Percentiles rank a stretch among this genome's conserved stretches.
Evolutionary conservation across 2,888 invertebrate species (phyloP).

Genomic region (Zhuqinia jingwanae): DNA sequence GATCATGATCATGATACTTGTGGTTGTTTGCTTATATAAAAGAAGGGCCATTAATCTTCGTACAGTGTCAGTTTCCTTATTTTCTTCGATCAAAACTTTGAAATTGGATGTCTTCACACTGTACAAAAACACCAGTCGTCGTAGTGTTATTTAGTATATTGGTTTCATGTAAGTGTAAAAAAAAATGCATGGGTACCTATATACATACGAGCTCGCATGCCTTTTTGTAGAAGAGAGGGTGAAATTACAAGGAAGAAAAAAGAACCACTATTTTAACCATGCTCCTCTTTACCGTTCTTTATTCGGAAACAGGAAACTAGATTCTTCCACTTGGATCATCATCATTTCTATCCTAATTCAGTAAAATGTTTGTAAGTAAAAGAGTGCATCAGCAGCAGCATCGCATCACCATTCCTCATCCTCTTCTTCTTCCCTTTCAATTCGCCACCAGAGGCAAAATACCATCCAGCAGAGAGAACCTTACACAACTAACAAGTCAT

Average conservation of each 20-base stretch:
- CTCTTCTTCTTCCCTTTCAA: slow-evolving; percentile 6
- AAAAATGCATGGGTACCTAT: too few relatives aligned
- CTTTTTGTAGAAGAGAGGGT: background rate
- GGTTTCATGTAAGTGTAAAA: background rate
- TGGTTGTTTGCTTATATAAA: slow-evolving; percentile 27
- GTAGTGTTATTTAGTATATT: slow-evolving; percentile 24
- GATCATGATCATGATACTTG: too few relatives aligned
- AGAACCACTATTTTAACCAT: slow-evolving; percentile 2
- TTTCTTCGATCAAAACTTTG: slow-evolving; percentile 68
- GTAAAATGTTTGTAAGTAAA: slow-evolving; percentile 17
- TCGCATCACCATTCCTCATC: background rate
- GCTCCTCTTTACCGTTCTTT: slow-evolving; percentile 12
- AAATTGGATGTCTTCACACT: slow-evolving; percentile 58
- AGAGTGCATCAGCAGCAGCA: slow-evolving; percentile 46
- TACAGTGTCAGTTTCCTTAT: slow-evolving; percentile 64
- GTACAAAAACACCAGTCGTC: background rate
- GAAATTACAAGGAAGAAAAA: slow-evolving; percentile 6
- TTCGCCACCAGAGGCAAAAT: background rate
- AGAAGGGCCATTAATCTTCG: slow-evolving; percentile 69
- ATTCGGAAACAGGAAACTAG: slow-evolving; percentile 63
- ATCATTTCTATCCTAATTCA: slow-evolving; percentile 50
- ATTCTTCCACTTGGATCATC: slow-evolving; percentile 61
- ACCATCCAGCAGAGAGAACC: background rate
- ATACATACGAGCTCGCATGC: too few relatives aligned
- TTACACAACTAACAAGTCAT: too few relatives aligned